Conservation (phyloP, 1,140 invertebrate genomes). For the Orius insidiosus region DNA sequence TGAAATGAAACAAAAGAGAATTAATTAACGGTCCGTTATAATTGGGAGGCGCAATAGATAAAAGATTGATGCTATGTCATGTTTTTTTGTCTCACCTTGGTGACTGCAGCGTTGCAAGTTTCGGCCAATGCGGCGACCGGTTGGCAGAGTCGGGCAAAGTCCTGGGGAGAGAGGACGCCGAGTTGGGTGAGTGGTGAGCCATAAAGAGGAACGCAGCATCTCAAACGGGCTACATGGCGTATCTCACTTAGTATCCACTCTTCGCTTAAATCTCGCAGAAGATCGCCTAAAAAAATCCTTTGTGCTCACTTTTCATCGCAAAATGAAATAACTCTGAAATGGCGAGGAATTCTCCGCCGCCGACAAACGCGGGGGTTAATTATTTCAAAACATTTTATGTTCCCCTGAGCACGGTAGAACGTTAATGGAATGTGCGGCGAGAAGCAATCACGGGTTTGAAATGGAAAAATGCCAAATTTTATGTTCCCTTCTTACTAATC, state of each 20-base stretch:
- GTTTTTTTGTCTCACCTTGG: constrained; percentile 24
- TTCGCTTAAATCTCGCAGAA: neutral
- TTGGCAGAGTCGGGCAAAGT: constrained; percentile 25
- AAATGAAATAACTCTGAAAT: too few species aligned
- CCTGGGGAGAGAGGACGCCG: constrained; percentile 21
- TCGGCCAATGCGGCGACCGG: constrained; percentile 25
- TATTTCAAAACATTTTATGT: too few species aligned
- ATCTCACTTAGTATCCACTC: constrained; percentile 21
- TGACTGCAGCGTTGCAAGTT: constrained; percentile 23
- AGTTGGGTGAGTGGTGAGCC: constrained; percentile 27
- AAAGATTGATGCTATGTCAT: constrained; percentile 1
- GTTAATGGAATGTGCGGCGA: too few species aligned
- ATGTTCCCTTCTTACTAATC: too few species aligned
- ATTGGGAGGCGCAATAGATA: neutral
- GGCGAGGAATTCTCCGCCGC: too few species aligned
- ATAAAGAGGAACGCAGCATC: constrained; percentile 25
- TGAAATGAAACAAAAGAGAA: constrained; percentile 10
- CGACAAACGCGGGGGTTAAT: too few species aligned
- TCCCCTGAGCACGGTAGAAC: too few species aligned
- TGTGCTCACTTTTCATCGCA: too few species aligned
- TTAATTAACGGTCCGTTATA: constrained; percentile 9
- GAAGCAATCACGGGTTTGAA: too few species aligned
- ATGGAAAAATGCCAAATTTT: too few species aligned
- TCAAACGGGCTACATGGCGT: constrained; percentile 23
- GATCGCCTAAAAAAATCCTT: neutral